Base-by-base conservation (phyloP, 2,888 invertebrate genomes). In the Dastarcus helophoroides region DNA sequence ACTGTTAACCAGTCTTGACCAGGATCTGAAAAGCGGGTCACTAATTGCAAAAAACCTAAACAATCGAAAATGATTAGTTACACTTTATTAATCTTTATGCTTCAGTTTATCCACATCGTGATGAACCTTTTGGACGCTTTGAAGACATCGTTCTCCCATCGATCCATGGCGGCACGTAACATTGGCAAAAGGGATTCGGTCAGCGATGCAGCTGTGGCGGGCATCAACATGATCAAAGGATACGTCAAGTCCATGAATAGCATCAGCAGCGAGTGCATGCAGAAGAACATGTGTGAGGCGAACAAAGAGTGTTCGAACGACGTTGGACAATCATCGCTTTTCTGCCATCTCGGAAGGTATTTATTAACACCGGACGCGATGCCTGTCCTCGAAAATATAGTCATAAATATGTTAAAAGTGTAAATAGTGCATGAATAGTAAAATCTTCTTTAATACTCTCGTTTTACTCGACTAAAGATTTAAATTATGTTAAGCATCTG, bases 271-370 rank as follows among this genome's bases (percentile, higher is more conserved):
- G 76, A 76, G 49, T 90, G 90, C 54, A 77, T 85, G 58, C 80
- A 88, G 60, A 84, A 82, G 53, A 85, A 83, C 60, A 72, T 91
- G 44, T 91, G 91, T 55, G 86, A 90, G 48, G 90, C 90, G 13
- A 89, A 85, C 60, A 77, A 73, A 29, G 89, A 90, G 52, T 91
- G 90, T 60, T 73, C 82, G 14, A 69, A 74, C 28, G 88, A 86
- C 55, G 76, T 79, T 41, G 79, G 79, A 62, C 69, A 80, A 63
- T 70, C 79, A 67, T 83, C 84, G 50, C 77, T 90, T 48, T 86
- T 89, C 73, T 90, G 90, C 54, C 88, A 90, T 63, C 70, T 90
- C 49, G 89, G 88, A 78, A 84, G 85, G 89, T 90, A 65, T 80
- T 86, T 76, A 41, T 29, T 30, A n/a, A 33, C 14, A n/a, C n/a